A percentile compares a stretch with the other conserved stretches of the same genome.
Conservation (phyloP, 2,113 vertebrate genomes). For the Hyla sarda region DNA sequence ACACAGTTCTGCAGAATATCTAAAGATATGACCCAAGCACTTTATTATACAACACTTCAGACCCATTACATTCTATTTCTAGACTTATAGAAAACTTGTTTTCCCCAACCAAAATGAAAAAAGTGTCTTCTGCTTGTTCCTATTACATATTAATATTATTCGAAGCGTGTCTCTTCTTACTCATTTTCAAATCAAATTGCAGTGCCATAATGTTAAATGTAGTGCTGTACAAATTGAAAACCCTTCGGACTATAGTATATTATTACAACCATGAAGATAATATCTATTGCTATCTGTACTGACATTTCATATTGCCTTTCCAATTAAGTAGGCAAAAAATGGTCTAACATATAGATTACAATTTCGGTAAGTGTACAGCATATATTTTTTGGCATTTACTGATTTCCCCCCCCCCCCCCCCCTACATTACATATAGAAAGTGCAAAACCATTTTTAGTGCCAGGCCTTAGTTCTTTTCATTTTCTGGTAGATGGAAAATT, state of each 20-base stretch:
- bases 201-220: slow-evolving; percentile 20
- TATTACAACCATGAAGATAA: slow-evolving; percentile 46
- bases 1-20: neutral
- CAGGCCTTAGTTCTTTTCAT: slow-evolving; percentile 10
- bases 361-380: slow-evolving; percentile 7
- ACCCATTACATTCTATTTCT: slow-evolving; percentile 27
- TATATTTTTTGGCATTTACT: slow-evolving; percentile 37
- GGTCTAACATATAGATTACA: slow-evolving; percentile 44
- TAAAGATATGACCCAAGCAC: neutral
- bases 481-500: slow-evolving; percentile 49
- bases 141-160: slow-evolving; percentile 38
- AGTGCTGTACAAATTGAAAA: slow-evolving; percentile 40
- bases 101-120: neutral
- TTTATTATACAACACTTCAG: neutral
- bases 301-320: slow-evolving; percentile 52
- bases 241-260: slow-evolving; percentile 31
- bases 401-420: no score
- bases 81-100: slow-evolving; percentile 4
- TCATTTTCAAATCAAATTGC: slow-evolving; percentile 40
- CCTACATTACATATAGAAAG: slow-evolving; percentile 13
- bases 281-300: slow-evolving; percentile 42
- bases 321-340: slow-evolving; percentile 51
- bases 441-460: slow-evolving; percentile 21
- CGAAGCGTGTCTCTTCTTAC: slow-evolving; percentile 8
- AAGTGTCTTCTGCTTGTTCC: neutral